phyloP scores from a whole-genome alignment of 2,113 vertebrate species.

The Myiozetetes cayanensis region DNA sequence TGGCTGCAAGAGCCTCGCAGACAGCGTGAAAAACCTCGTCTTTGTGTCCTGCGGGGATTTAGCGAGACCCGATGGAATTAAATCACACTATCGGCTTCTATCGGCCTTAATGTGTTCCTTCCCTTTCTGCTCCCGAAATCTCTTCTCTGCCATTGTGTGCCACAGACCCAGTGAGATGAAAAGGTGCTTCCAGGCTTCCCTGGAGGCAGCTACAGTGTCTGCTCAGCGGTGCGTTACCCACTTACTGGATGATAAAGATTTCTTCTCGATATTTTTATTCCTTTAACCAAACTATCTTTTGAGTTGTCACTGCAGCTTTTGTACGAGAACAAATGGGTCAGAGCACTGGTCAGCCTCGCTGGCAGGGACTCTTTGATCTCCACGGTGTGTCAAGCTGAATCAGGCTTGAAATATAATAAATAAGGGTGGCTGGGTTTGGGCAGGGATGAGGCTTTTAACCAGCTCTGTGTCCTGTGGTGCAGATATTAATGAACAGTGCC shows the following conservation, averaged over 20 bases:
- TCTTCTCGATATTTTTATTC: conserved; percentile 43
- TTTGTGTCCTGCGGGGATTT: background rate
- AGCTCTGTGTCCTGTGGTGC: conserved; percentile 15
- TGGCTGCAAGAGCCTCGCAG: background rate
- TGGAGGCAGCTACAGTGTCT: conserved; percentile 41
- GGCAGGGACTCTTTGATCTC: conserved; percentile 51
- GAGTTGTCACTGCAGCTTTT: conserved; percentile 30
- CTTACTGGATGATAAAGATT: conserved; percentile 47
- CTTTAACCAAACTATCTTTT: conserved; percentile 61
- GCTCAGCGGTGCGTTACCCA: conserved; percentile 20
- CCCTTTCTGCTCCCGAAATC: conserved; percentile 29
- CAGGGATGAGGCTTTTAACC: conserved; percentile 24
- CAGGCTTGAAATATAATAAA: conserved; percentile 47
- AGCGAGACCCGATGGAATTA: background rate
- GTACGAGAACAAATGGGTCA: conserved; percentile 33
- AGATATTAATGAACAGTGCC: conserved; percentile 30
- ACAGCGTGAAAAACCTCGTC: background rate
- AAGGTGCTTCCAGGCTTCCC: conserved; percentile 55
- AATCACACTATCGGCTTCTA: background rate
- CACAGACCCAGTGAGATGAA: conserved; percentile 43
- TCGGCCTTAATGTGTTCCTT: conserved; percentile 47
- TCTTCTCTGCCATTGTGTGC: conserved; percentile 31
- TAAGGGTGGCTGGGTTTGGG: conserved; percentile 14
- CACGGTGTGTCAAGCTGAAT: conserved; percentile 41
- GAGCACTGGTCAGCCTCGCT: conserved; percentile 15